Base-by-base conservation (phyloP, 2,888 invertebrate species). In the Eilema griseolum region DNA sequence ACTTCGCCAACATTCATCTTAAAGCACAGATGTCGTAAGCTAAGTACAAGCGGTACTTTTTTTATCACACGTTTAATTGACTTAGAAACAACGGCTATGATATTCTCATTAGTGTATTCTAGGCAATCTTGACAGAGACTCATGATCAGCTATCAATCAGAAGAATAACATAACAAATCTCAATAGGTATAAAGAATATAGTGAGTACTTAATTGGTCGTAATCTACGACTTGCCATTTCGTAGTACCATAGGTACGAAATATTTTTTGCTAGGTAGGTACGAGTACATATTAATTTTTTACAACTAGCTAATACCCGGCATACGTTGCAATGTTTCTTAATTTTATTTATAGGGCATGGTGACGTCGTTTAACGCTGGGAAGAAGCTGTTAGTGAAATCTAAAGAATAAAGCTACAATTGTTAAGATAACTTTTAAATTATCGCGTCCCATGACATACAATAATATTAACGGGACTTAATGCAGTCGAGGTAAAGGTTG, bases 81-180 rank as follows among this genome's bases (percentile, higher is more conserved):
- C 26, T 46, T 3, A 12, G 10, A 41, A 23, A 52, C 63, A 63
- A 31, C n/a, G 2, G 26, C 31, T 31, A 64, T 64, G 26, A 23
- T 52, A 31, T 23, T 56, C 64, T 46, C 52, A 56, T 64, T 64
- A 31, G 52, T 64, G 28, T 14, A n/a, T 62, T 41, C 12, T 20
- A 24, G 23, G 12, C 23, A 23, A 59, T 59, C 16, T n/a, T 63
- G 46, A 63, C 63, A 63, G n/a, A 63, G 63, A 63, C 20, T 46
- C 63, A 63, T 63, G 46, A 63, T 46, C 11, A 26, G n/a, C 46
- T 16, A 46, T 63, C 63, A 63, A 63, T 63, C 28, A 60, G 60
- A 20, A 16, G 20, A 52, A 52, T 52, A 52, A 46, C 26, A 26
- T 61, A 33, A 61, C 23, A 61, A 61, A 37, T 31, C 28, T 33